Base-by-base conservation (phyloP, 2,797 vertebrate species). In the Paratrypauchen microcephalus region DNA sequence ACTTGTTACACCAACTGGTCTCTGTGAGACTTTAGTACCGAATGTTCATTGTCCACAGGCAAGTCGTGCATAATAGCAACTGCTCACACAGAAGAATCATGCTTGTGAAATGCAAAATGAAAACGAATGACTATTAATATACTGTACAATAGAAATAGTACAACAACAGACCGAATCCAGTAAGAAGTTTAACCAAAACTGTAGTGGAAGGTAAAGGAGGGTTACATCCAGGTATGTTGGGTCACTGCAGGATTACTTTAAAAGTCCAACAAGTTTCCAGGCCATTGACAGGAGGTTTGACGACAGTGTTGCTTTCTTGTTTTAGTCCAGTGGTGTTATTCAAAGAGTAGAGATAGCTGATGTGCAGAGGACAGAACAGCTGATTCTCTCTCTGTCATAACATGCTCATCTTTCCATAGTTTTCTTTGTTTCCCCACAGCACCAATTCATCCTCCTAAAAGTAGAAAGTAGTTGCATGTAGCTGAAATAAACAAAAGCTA, bases 111-210 rank as follows among this genome's bases (percentile, higher is more conserved):
- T n/a, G 71, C 71, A 73, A 73, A 78, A 83, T 72, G 57, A 82
- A 64, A 72, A 69, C 39, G 80, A 74, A 83, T 54, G 66, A 72
- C 75, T 77, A 73, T 82, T 85, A 86, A 87, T 83, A 86, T 84
- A 87, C 85, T 89, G 87, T 89, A 92, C 91, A 92, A 71, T 63
- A 64, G 73, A 78, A 83, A 84, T 79, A 87, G 80, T 85, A 90
- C 88, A 87, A 84, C 71, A 30, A 87, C 32, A 86, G 73, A 84
- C 79, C 30, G 81, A 76, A 85, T 78, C 77, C 79, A 81, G 73
- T 55, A 59, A 81, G 59, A 78, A 79, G 75, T 74, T 73, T 75
- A 70, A 79, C 5, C 45, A 58, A 41, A 63, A 32, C 70, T 73
- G 77, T 75, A 52, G 65, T 15, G 47, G 58, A 39, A 28, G 64